Evolutionary conservation across 2,888 invertebrate species (phyloP).

Genomic region (Tanytarsus gracilentus): DNA sequence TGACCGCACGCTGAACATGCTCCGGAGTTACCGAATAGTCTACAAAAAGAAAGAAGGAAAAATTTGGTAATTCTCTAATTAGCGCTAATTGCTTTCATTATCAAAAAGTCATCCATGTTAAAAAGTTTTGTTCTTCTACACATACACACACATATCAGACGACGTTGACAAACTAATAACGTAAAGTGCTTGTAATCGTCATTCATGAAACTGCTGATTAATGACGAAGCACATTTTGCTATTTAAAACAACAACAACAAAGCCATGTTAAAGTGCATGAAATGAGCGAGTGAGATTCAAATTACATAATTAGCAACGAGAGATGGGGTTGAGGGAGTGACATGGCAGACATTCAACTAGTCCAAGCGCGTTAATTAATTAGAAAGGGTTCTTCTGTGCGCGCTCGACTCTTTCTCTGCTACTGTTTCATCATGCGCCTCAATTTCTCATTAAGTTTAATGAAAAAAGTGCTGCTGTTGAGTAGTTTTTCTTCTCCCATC

Average conservation of each 20-base stretch:
- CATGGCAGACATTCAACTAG: slow-evolving; percentile 18
- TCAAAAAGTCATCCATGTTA: background rate
- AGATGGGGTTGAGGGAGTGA: background rate
- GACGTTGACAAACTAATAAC: slow-evolving; percentile 7
- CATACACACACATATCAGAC: background rate
- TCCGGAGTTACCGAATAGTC: slow-evolving; percentile 84
- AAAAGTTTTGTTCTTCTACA: background rate
- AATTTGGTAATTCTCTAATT: background rate
- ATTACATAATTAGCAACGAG: slow-evolving; percentile 27
- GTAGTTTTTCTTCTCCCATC: background rate
- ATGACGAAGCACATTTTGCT: background rate
- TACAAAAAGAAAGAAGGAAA: slow-evolving; percentile 43
- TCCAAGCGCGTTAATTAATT: slow-evolving; percentile 24
- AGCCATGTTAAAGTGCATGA: background rate
- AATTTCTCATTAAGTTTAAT: slow-evolving; percentile 23
- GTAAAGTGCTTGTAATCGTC: slow-evolving; percentile 6
- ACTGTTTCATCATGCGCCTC: background rate
- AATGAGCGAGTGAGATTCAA: background rate
- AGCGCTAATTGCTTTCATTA: no score
- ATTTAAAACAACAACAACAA: background rate
- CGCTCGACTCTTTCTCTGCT: background rate
- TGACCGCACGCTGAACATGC: slow-evolving; percentile 87
- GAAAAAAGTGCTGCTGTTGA: no score
- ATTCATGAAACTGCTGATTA: slow-evolving; percentile 5
- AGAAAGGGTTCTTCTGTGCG: slow-evolving; percentile 1